phyloP scores from a whole-genome alignment of 2,888 invertebrate species.

The Hyposoter didymator region DNA sequence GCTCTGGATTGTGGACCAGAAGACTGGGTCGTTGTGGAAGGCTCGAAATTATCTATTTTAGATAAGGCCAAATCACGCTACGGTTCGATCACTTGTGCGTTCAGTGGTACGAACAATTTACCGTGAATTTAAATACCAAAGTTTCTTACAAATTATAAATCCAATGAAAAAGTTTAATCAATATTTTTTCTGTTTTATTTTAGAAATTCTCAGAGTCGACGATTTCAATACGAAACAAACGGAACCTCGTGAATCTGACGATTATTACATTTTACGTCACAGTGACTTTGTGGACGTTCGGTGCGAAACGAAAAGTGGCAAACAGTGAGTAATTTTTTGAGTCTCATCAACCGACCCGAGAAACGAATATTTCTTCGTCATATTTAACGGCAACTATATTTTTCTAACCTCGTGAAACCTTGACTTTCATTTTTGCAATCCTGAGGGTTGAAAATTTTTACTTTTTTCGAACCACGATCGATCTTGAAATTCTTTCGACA shows the following conservation, averaged over 20 bases:
- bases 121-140: not conserved
- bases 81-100: slow-evolving; percentile 82
- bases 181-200: slow-evolving; percentile 75
- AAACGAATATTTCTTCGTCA: not conserved
- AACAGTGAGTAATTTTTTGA: slow-evolving; percentile 80
- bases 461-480: too few relatives aligned
- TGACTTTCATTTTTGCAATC: not conserved
- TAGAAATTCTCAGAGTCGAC: slow-evolving; percentile 89
- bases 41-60: slow-evolving; percentile 85
- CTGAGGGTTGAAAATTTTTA: too few relatives aligned
- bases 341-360: too few relatives aligned
- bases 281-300: slow-evolving; percentile 91
- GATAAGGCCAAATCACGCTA: slow-evolving; percentile 83
- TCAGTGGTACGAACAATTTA: slow-evolving; percentile 75
- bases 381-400: not conserved
- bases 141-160: not conserved
- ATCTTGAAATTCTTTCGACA: too few relatives aligned
- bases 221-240: slow-evolving; percentile 87
- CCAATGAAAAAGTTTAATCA: not conserved
- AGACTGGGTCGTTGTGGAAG: slow-evolving; percentile 91
- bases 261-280: slow-evolving; percentile 87
- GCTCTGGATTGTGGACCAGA: slow-evolving; percentile 88
- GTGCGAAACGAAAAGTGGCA: slow-evolving; percentile 86
- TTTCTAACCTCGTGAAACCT: not conserved
- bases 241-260: slow-evolving; percentile 85